Evolutionary conservation across 2,888 invertebrate genomes (phyloP).

Genomic region (Mythimna vitellina): DNA sequence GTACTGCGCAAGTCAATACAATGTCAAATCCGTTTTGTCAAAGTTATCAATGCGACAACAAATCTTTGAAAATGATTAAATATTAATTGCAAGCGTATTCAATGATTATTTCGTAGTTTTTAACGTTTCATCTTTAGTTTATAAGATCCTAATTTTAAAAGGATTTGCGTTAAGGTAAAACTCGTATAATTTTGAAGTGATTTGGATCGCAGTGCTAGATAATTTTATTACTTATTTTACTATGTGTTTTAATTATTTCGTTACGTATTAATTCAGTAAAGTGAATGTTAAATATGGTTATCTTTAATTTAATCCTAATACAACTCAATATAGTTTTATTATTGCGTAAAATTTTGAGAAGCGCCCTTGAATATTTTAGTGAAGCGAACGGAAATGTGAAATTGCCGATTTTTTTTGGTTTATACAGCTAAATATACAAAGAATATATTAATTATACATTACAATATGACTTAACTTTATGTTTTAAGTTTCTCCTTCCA

Average conservation of each 20-base stretch:
- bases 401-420: not conserved
- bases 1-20: constrained; percentile 76
- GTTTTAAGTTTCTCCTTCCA: not conserved
- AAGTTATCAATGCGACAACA: constrained; percentile 59
- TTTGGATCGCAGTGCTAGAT: constrained; percentile 3
- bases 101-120: constrained; percentile 10
- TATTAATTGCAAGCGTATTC: constrained; percentile 26
- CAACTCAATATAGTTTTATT: not conserved
- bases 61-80: constrained; percentile 46
- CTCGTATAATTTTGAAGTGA: not conserved
- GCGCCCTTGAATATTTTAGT: constrained; percentile 8
- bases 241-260: not conserved
- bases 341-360: constrained; percentile 20
- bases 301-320: not conserved
- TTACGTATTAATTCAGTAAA: not conserved
- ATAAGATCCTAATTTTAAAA: not conserved
- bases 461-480: not conserved
- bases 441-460: not conserved
- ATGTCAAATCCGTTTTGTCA: constrained; percentile 70
- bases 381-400: not conserved
- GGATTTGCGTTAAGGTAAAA: constrained; percentile 44
- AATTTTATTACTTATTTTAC: constrained; percentile 20
- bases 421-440: not conserved
- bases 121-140: constrained; percentile 8
- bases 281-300: not conserved